Evolutionary conservation across 2,888 invertebrate genomes (phyloP).

Genomic region (Sialis fuliginosa): DNA sequence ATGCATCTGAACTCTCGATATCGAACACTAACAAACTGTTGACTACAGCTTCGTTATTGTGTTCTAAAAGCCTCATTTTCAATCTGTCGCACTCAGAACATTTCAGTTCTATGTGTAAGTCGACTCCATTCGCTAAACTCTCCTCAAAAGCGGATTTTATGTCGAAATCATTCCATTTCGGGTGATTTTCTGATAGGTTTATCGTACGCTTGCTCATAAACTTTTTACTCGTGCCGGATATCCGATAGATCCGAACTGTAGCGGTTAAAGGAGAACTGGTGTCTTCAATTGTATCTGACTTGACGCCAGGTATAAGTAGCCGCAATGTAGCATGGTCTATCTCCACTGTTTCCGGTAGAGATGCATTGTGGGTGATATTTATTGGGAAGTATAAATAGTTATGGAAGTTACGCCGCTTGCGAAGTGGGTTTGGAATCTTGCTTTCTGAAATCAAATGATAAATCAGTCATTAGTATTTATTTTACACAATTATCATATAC

Average conservation of each 20-base stretch:
- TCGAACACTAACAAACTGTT: neutral
- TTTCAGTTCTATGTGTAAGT: constrained; percentile 32
- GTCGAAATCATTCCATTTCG: constrained; percentile 43
- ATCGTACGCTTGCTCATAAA: constrained; percentile 22
- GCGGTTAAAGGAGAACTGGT: neutral
- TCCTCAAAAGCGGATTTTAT: constrained; percentile 30
- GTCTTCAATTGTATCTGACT: neutral
- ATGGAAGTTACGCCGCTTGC: neutral
- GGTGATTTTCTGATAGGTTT: constrained; percentile 20
- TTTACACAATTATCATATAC: neutral
- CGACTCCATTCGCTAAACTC: constrained; percentile 26
- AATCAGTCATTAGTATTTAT: neutral
- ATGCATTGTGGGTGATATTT: neutral
- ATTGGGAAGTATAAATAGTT: constrained; percentile 1
- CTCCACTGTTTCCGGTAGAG: constrained; percentile 10
- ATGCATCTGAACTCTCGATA: constrained; percentile 12
- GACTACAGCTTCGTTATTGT: constrained; percentile 9
- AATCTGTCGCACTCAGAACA: constrained; percentile 28
- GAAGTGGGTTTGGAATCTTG: neutral
- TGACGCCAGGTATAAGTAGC: constrained; percentile 18
- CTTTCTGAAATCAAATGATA: neutral
- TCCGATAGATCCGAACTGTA: constrained; percentile 20
- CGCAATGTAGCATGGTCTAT: constrained; percentile 30
- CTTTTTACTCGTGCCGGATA: constrained; percentile 23
- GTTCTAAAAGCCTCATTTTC: constrained; percentile 19